Evolutionary conservation across 2,888 invertebrate genomes (phyloP), one percentile per base, ranked within the genome.

Genomic region (Resseliella maxima): DNA sequence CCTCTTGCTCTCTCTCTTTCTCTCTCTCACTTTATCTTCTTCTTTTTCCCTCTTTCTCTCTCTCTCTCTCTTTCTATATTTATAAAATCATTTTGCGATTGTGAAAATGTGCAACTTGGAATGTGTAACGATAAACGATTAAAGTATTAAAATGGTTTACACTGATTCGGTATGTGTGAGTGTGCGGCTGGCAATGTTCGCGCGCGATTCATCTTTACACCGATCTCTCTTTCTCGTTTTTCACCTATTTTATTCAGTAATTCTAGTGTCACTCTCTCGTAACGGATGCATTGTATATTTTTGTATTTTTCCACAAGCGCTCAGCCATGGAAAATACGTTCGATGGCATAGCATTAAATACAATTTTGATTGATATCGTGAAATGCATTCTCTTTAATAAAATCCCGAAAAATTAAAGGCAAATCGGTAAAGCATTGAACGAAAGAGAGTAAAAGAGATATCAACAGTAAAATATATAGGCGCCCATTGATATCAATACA

Each of bases 311-410:
- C n/a, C 81, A 15, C 21, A 36, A 36, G 36, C 81, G 59, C 27
- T 59, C 59, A 59, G 24, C 24, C 59, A 59, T 59, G n/a, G 59
- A n/a, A 59, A 59, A 59, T 59, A 59, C 59, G 59, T 59, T 59
- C 59, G 59, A 59, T 59, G 81, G 81, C 36, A 81, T 81, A 21
- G 36, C 81, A 81, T 36, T 81, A 81, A 81, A 81, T 81, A 81
- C 81, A 81, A 36, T 81, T 81, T 81, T 81, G 81, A 81, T 81
- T 81, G 81, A 81, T 81, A 36, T 81, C 81, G 18, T 36, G 35
- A 36, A 81, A 81, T 81, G 81, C 36, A 81, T 81, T 81, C 81
- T 81, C 81, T 81, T 81, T 81, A 24, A 59, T 59, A 59, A 24
- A 59, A 59, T 59, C 27, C 59, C 3, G 18, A 24, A 59, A 59